phyloP scores from a whole-genome alignment of 1,140 invertebrate species.

The Aphelenchoides besseyi region DNA sequence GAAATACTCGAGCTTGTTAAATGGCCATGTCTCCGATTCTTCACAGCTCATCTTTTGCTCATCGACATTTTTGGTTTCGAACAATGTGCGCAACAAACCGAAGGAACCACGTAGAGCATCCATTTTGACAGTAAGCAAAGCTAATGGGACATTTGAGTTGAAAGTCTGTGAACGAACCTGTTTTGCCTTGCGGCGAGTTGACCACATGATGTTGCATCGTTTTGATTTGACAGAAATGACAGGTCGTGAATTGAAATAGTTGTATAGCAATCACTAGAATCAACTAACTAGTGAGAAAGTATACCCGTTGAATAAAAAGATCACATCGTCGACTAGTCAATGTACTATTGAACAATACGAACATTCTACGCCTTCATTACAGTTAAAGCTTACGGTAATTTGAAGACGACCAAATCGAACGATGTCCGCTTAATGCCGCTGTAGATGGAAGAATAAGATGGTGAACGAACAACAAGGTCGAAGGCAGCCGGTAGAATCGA shows the following conservation, averaged over 20 bases:
- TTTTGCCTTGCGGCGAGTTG: slow-evolving; percentile 2
- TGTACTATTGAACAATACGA: neutral
- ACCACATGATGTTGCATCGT: neutral
- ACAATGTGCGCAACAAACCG: too few relatives aligned
- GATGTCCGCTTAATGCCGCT: neutral
- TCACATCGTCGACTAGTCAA: neutral
- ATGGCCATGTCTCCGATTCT: neutral
- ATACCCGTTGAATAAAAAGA: too few relatives aligned
- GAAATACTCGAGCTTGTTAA: neutral
- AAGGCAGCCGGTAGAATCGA: slow-evolving; percentile 1
- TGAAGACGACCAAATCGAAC: neutral
- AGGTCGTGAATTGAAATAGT: too few relatives aligned
- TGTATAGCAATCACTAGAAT: neutral
- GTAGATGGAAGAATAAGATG: too few relatives aligned
- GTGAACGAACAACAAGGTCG: neutral
- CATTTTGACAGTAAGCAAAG: too few relatives aligned
- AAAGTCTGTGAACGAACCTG: neutral
- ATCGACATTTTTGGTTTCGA: neutral
- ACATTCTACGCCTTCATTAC: too few relatives aligned
- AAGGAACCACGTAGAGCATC: too few relatives aligned
- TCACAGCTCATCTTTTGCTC: neutral
- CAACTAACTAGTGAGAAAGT: too few relatives aligned
- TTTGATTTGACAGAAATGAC: too few relatives aligned
- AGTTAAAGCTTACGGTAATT: neutral
- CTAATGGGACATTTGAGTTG: neutral